phyloP scores from a whole-genome alignment of 1,140 invertebrate species.

The Thalassaphorura encarpata region DNA sequence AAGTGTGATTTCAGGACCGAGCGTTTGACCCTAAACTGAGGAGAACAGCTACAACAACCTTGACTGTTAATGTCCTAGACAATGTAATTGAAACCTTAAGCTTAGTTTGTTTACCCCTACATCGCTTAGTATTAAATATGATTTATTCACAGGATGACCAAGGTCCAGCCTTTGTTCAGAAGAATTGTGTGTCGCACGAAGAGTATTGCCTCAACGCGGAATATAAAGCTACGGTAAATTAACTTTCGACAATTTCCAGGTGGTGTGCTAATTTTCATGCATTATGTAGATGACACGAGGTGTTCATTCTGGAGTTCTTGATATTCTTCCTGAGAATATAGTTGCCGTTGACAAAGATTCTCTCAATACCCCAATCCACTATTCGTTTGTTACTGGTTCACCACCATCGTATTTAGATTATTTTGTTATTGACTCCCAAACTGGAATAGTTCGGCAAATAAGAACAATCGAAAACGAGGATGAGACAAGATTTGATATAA shows the following conservation, averaged over 20 bases:
- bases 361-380: conserved; percentile 64
- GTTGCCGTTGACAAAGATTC: conserved; percentile 81
- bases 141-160: conserved; percentile 14
- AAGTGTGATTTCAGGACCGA: conserved; percentile 52
- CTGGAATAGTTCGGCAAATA: conserved; percentile 64
- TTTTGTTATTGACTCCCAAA: conserved; percentile 69
- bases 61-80: conserved; percentile 74
- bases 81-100: conserved; percentile 45
- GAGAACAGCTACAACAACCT: conserved; percentile 67
- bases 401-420: conserved; percentile 64
- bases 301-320: conserved; percentile 64
- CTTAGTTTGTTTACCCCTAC: too few species aligned
- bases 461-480: conserved; percentile 65
- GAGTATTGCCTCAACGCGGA: conserved; percentile 73
- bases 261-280: neutral
- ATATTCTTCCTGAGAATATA: conserved; percentile 75
- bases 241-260: conserved; percentile 7
- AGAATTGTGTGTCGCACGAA: conserved; percentile 63
- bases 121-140: conserved; percentile 23
- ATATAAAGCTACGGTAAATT: conserved; percentile 56
- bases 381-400: conserved; percentile 67
- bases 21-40: conserved; percentile 56
- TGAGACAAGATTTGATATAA: conserved; percentile 59
- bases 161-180: conserved; percentile 57
- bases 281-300: conserved; percentile 59